Evolutionary conservation across 2,888 invertebrate genomes (phyloP), one percentile per base, ranked within the genome.

Genomic region (Calameuta idolon): DNA sequence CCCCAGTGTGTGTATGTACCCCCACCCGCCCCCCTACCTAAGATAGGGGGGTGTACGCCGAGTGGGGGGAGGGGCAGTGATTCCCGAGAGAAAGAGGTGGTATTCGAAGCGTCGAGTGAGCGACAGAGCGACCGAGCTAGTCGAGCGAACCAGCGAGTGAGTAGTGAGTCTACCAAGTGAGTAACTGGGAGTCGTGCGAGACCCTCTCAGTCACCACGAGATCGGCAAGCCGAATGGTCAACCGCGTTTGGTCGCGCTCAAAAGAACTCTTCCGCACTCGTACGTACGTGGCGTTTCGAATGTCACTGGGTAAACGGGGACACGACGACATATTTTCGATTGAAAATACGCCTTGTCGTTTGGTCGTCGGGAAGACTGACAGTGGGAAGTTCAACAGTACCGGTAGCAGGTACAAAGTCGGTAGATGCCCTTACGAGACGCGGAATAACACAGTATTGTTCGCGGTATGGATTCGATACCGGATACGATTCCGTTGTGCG

Each of bases 211-310:
- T 91, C 90, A 90, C 85, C 90, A 91, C 90, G 90, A 91, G 91
- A 91, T 91, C 91, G 91, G 90, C 91, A 88, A 90, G 88, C 89
- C 87, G 91, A 90, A 90, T 91, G 90, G 91, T 91, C 90, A 89
- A 87, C 85, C 88, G 88, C 86, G 88, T 85, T 80, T 81, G 81
- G 75, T 79, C 80, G 79, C 75, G 75, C 79, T 73, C 77, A 78
- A 79, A 69, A 77, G 71, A 74, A 76, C 68, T 71, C 71, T 71
- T 71, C 71, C 71, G 71, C 34, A 34, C 33, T 34, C 33, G 71
- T 71, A 34, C 71, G 78, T 75, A 73, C 76, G 73, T 75, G 77
- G 76, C 74, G 69, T 73, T 55, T 55, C 69, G 73, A 74, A 74
- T 74, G 74, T 74, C 74, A 74, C 74, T 71, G 71, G 71, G 34